These are phyloP conservation scores for Eudemis profundana DNA, from an alignment of 2,888 invertebrate species.

Conservation along the genomic window DNA sequence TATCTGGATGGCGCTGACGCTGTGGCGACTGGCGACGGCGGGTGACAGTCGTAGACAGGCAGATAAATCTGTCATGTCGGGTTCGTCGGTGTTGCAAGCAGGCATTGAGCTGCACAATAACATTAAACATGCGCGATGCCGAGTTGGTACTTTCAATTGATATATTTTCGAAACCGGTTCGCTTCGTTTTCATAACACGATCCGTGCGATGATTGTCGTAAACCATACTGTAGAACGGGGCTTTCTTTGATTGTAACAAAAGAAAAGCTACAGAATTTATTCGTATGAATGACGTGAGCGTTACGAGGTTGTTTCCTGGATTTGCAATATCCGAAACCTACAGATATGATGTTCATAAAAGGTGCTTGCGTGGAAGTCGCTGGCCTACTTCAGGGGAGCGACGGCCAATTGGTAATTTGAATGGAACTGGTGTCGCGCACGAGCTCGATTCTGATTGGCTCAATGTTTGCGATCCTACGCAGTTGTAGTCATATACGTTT, in stretches of 20 bases:
- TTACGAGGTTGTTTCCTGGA: constrained; percentile 22
- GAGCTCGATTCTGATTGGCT: constrained; percentile 20
- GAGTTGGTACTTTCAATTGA: constrained; percentile 77
- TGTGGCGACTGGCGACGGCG: constrained; percentile 18
- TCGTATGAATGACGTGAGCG: background rate
- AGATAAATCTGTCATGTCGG: constrained; percentile 69
- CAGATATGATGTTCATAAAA: constrained; percentile 46
- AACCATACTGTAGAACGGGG: constrained; percentile 46
- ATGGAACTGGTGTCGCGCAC: constrained; percentile 60
- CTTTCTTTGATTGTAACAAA: constrained; percentile 9
- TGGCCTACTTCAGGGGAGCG: constrained; percentile 67
- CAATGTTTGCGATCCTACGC: constrained; percentile 18
- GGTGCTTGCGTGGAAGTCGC: constrained; percentile 57
- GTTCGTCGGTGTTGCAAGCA: constrained; percentile 70
- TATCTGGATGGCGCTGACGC: constrained; percentile 46
- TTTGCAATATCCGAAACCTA: constrained; percentile 23
- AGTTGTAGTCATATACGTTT: constrained; percentile 16
- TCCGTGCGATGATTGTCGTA: constrained; percentile 50
- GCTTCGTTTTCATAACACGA: constrained; percentile 76
- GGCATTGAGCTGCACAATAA: constrained; percentile 72
- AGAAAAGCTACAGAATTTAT: constrained; percentile 12
- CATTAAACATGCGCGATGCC: constrained; percentile 71
- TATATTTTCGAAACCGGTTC: constrained; percentile 82
- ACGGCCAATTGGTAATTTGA: constrained; percentile 75
- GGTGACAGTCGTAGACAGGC: constrained; percentile 47